Conservation (phyloP, 2,113 vertebrate species). For the Rafetus swinhoei region DNA sequence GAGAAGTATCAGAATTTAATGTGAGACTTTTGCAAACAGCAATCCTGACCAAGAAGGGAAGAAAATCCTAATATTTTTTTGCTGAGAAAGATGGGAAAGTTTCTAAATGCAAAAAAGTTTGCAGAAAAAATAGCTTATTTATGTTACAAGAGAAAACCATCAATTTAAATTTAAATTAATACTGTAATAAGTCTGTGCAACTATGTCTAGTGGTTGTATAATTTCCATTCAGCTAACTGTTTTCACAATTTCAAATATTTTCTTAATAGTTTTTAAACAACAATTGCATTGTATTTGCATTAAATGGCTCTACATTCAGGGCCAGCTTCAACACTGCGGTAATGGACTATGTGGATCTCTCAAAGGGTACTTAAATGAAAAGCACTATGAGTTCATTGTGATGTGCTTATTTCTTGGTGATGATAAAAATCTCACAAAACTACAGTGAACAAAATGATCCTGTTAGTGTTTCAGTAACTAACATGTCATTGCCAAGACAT, state of each 20-base stretch:
- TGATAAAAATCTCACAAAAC: neutral
- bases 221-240: neutral
- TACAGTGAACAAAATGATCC: neutral
- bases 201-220: neutral
- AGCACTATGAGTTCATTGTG: neutral
- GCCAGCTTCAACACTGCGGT: neutral
- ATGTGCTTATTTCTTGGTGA: neutral
- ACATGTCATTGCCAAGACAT: neutral
- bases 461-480: neutral
- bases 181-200: neutral
- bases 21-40: neutral
- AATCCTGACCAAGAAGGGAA: neutral
- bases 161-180: constrained; percentile 4
- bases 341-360: neutral
- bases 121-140: neutral
- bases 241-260: neutral
- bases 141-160: neutral
- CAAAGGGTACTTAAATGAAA: neutral
- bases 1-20: constrained; percentile 3
- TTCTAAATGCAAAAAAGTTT: neutral
- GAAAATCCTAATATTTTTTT: neutral
- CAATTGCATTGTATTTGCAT: neutral
- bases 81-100: neutral
- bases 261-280: neutral
- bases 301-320: neutral